Evolutionary conservation across 2,888 invertebrate genomes (phyloP), one percentile per base, ranked within the genome.

Genomic region (Suillia variegata): DNA sequence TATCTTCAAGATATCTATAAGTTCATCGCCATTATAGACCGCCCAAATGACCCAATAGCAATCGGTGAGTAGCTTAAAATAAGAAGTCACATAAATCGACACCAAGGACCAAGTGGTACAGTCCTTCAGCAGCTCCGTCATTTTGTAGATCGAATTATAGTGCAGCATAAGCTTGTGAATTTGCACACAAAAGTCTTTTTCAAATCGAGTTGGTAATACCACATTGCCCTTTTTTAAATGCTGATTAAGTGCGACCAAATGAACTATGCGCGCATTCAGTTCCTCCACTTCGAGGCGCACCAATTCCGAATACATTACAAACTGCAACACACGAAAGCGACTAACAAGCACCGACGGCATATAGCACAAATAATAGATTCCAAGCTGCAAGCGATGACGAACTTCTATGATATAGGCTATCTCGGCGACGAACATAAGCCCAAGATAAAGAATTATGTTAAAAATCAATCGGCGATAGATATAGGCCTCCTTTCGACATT

Each of bases 41-140:
- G 67, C 61, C 66, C 66, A 67, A 54, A 66, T 66, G 1, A 59
- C 17, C 68, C 68, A 68, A 60, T 68, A 68, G 51, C 65, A 66
- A 51, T 66, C 66, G 8, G 65, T 63, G 24, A 68, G 24, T 17
- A 65, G 63, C 38, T 64, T 66, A 1, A 63, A 45, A 56, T 64
- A 67, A 1, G 67, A 61, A 13, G 53, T 59, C 2, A 67, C 34
- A 53, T 61, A 66, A 33, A 59, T 65, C 6, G 54, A 42, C 51
- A 63, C 50, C n/a, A 63, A 34, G 1, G 67, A 67, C 8, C 57
- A 56, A 0, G 53, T 49, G 22, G 51, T 61, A 1, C 61, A 33
- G 26, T 59, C 47, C 24, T 65, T 66, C 24, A 67, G 34, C 5
- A 62, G 17, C 1, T 56, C 53, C 33, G 54, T 49, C 66, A 68